Conservation (phyloP, 2,797 vertebrate genomes). For the Agapornis canus region DNA sequence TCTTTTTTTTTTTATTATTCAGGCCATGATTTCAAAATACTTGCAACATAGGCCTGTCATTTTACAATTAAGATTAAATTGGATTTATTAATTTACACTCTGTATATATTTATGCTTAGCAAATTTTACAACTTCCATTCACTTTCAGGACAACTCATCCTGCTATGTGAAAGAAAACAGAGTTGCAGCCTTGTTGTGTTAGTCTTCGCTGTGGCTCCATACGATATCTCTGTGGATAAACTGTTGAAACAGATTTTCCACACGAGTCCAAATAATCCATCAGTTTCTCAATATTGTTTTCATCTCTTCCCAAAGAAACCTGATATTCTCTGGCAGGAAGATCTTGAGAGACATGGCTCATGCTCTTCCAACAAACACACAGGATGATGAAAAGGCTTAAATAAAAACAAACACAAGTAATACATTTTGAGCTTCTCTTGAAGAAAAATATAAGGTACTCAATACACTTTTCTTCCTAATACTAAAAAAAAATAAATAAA, state of each 20-base stretch:
- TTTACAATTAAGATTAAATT: neutral
- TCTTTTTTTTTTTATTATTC: neutral
- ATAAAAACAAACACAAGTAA: neutral
- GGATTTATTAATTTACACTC: neutral
- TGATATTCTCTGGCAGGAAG: neutral
- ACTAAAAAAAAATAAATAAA: neutral
- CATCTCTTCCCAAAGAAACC: neutral
- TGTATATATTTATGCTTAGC: neutral
- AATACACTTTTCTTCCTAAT: neutral
- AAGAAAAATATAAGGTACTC: neutral
- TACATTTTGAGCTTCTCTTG: neutral
- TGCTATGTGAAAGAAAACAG: neutral
- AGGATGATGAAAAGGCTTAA: neutral
- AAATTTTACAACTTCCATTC: neutral
- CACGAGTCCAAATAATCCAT: neutral
- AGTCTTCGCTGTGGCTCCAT: neutral
- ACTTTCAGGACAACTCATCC: neutral
- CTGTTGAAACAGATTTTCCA: neutral
- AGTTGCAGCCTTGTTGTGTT: neutral
- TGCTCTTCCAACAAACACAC: fast-evolving
- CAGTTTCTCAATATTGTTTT: neutral
- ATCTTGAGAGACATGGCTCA: neutral
- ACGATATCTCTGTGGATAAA: neutral
- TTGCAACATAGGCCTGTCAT: neutral
- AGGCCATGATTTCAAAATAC: neutral